Base-by-base conservation (phyloP, 2,113 vertebrate genomes). In the Bubo bubo region DNA sequence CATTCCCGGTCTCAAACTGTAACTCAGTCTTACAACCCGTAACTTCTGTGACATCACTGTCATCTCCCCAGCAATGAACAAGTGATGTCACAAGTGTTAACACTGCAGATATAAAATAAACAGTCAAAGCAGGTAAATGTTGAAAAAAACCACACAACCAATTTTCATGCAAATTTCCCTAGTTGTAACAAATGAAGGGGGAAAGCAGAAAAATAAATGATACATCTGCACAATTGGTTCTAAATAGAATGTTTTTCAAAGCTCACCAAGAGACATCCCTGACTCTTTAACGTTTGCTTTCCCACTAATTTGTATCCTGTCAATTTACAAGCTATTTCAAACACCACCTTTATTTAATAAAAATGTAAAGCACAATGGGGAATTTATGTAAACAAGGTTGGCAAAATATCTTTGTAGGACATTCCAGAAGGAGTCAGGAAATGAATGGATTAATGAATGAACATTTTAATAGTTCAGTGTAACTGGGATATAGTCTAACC, bases 241-340 rank as follows among this genome's bases (percentile, higher is more conserved):
- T 83, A 94, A 97, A 96, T 52, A 76, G 79, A 97, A 96, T 56
- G 74, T 66, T 91, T 95, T 88, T 93, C 94, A 96, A 91, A 93
- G 71, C 87, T 95, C 60, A 97, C 67, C 81, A 86, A 91, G 58
- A 95, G 66, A 86, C 84, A 96, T 83, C 89, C 90, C 63, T 5
- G 34, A 79, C 66, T 96, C 84, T 63, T 93, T 58, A 95, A 88
- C 56, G 6, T 87, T 90, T 93, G 50, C 70, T 91, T 95, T 93
- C 77, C 74, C n/a, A 52, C 91, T 95, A 94, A 97, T 96, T 96
- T 93, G 87, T 96, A 95, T 77, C 91, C 77, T 96, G 91, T 80
- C 94, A 95, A 91, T 97, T 97, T 94, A 90, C 84, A 90, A 91
- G 84, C 77, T 96, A 91, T 95, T 96, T 92, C 86, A 83, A 95